Evolutionary conservation across 2,888 invertebrate genomes (phyloP).

Genomic region (Drosophila melanosoma): DNA sequence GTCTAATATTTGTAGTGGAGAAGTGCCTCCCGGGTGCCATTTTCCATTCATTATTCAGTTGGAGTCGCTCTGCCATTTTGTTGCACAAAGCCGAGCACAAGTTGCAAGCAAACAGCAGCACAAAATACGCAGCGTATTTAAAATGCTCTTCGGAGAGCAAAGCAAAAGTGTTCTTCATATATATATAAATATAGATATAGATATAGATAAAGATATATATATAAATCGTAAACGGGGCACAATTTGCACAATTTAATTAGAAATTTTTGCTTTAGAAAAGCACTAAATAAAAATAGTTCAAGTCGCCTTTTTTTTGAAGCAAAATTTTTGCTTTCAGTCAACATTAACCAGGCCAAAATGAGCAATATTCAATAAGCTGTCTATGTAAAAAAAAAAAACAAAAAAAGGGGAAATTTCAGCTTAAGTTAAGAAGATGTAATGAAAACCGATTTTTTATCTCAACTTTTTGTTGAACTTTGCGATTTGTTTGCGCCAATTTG

Average conservation of each 20-base stretch:
- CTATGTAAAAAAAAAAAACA: neutral
- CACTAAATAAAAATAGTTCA: neutral
- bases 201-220: neutral
- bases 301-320: neutral
- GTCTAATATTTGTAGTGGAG: slow-evolving; percentile 30
- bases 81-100: slow-evolving; percentile 5
- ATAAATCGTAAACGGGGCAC: neutral
- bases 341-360: neutral
- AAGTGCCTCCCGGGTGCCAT: slow-evolving; percentile 67
- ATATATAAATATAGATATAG: neutral
- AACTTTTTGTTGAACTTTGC: neutral
- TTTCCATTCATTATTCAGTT: slow-evolving; percentile 68
- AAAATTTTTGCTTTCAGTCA: neutral
- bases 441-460: neutral
- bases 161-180: neutral
- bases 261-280: neutral
- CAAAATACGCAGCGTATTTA: neutral
- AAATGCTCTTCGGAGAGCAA: neutral
- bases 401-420: neutral
- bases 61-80: slow-evolving; percentile 6
- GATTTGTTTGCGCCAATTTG: neutral
- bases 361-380: neutral
- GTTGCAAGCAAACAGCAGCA: neutral
- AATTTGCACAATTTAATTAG: neutral
- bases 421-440: neutral